Evolutionary conservation across 2,113 vertebrate genomes (phyloP).

Genomic region (Sebastes schlegelii): DNA sequence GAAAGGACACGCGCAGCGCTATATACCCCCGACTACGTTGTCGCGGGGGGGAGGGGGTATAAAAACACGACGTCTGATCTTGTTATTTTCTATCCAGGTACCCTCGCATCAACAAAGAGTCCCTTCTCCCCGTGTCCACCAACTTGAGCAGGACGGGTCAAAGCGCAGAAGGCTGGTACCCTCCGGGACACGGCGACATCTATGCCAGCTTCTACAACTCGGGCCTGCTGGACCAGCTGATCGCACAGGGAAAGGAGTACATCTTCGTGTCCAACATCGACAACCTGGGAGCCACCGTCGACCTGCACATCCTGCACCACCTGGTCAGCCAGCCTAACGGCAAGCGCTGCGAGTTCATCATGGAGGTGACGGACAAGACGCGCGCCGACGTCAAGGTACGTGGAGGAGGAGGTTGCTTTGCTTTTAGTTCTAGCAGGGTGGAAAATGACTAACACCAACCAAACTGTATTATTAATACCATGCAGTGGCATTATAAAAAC

Average conservation of each 20-base stretch:
- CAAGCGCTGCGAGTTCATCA: constrained; percentile 95
- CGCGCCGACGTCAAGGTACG: constrained; percentile 96
- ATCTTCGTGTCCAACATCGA: constrained; percentile 99
- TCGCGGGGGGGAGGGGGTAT: too few relatives aligned
- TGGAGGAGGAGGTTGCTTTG: not conserved
- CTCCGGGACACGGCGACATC: constrained; percentile 96
- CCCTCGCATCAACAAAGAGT: constrained; percentile 97
- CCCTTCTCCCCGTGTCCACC: constrained; percentile 93
- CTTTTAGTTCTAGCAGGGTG: too few relatives aligned
- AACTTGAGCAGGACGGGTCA: constrained; percentile 89
- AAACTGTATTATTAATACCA: too few relatives aligned
- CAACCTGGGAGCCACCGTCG: constrained; percentile 98
- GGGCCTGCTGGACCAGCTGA: constrained; percentile 91
- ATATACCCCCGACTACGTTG: too few relatives aligned
- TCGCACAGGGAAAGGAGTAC: constrained; percentile 94
- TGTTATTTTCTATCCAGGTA: constrained; percentile 83
- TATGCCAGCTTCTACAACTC: constrained; percentile 96
- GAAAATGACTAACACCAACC: too few relatives aligned
- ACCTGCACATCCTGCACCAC: constrained; percentile 96
- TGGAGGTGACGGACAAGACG: constrained; percentile 99
- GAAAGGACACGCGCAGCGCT: too few relatives aligned
- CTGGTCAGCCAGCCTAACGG: constrained; percentile 93
- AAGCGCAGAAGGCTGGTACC: constrained; percentile 95
- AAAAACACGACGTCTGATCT: not conserved
- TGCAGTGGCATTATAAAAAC: not conserved